Evolutionary conservation across 2,113 vertebrate genomes (phyloP).

Genomic region (Burhinus bistriatus): DNA sequence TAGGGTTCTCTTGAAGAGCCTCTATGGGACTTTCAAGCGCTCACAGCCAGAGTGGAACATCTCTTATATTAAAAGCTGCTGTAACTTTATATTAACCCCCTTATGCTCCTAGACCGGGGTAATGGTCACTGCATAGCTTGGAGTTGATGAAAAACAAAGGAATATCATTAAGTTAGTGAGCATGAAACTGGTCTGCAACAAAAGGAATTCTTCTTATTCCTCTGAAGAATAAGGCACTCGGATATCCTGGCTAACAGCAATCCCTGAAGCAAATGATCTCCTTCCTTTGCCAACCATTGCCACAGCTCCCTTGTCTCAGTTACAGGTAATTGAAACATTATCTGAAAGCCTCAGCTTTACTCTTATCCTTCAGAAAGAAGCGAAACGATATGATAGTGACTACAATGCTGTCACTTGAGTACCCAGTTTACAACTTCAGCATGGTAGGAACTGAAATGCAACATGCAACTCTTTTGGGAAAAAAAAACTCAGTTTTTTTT

Average conservation of each 20-base stretch:
- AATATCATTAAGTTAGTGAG: not conserved
- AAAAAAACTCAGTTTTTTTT: not conserved
- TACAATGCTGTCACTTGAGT: not conserved
- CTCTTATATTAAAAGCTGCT: not conserved
- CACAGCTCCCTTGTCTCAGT: not conserved
- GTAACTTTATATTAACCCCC: not conserved
- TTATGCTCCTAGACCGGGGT: not conserved
- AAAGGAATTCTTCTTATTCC: not conserved
- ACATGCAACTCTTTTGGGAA: not conserved
- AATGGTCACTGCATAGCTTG: not conserved
- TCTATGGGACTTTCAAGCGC: not conserved
- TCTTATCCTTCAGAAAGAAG: not conserved
- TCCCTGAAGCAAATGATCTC: not conserved
- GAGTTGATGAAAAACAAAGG: not conserved
- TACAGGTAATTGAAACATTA: not conserved
- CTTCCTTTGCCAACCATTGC: not conserved
- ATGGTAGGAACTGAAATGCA: not conserved
- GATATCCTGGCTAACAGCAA: not conserved
- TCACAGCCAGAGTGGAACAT: not conserved
- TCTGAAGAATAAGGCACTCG: not conserved
- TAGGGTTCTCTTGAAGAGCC: not conserved
- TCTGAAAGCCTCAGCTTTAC: not conserved
- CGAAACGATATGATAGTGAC: not conserved
- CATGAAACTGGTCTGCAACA: not conserved
- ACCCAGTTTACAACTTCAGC: not conserved